Evolutionary conservation across 1,140 invertebrate species (phyloP).

Genomic region (Brachionus rotundiformis): DNA sequence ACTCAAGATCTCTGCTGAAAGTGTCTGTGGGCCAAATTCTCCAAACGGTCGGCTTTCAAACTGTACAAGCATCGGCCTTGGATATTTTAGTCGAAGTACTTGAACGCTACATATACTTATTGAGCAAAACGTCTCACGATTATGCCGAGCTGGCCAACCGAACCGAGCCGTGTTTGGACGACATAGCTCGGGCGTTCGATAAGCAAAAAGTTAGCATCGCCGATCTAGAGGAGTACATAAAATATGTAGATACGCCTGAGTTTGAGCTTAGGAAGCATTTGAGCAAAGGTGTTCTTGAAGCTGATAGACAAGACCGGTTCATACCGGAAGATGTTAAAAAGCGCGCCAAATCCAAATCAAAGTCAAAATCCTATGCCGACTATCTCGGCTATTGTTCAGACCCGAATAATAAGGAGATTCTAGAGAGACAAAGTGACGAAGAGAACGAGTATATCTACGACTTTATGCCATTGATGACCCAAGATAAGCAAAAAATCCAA

Average conservation of each 20-base stretch:
- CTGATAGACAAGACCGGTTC: background rate
- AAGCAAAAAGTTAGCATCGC: conserved; percentile 18
- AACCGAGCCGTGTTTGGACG: conserved; percentile 34
- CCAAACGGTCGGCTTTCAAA: conserved; percentile 43
- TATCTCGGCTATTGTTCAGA: conserved; percentile 22
- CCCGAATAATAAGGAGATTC: conserved; percentile 25
- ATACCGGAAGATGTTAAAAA: conserved; percentile 9
- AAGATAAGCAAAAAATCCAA: conserved; percentile 11
- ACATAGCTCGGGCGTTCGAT: conserved; percentile 6
- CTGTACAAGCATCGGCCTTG: conserved; percentile 17
- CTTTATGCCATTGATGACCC: conserved; percentile 36
- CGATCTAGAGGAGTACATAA: conserved; percentile 33
- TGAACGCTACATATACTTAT: conserved; percentile 31
- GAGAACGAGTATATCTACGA: conserved; percentile 43
- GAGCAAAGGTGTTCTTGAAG: background rate
- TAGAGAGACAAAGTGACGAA: conserved; percentile 45
- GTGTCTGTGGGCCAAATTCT: conserved; percentile 30
- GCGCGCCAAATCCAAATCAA: background rate
- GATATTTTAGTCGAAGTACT: conserved; percentile 47
- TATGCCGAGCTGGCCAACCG: conserved; percentile 32
- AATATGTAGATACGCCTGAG: conserved; percentile 42
- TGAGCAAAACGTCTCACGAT: conserved; percentile 25
- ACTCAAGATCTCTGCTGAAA: conserved; percentile 21
- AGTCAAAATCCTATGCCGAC: background rate
- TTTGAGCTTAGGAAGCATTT: conserved; percentile 6